A percentile compares a stretch with the other conserved stretches of the same genome.
Evolutionary conservation across 1,140 invertebrate species (phyloP).

Genomic region (Atta cephalotes): DNA sequence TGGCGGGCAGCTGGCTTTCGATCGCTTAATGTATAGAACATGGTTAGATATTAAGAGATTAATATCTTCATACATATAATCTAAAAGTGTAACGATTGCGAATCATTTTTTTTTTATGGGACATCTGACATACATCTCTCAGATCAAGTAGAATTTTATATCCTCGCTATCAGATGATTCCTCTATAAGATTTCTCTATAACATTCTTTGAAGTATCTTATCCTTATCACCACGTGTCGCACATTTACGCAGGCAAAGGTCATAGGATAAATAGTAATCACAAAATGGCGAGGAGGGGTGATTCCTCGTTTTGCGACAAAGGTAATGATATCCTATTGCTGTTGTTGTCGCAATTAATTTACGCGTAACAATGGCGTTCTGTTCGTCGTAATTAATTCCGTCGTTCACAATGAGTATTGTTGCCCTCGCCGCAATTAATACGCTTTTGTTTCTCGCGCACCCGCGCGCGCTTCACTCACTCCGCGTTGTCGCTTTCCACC

Average conservation of each 20-base stretch:
- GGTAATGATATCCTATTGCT: conserved; percentile 63
- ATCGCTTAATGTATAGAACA: background rate
- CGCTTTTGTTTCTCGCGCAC: conserved; percentile 60
- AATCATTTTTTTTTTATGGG: background rate
- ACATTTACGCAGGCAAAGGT: background rate
- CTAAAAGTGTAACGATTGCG: background rate
- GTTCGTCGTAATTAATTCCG: conserved; percentile 60
- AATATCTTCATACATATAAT: background rate
- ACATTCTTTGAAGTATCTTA: background rate
- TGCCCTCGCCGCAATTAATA: conserved; percentile 61
- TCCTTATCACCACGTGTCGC: background rate
- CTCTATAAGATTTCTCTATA: background rate
- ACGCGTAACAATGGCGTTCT: conserved; percentile 60
- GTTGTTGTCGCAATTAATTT: conserved; percentile 63
- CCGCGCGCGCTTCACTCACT: conserved; percentile 17
- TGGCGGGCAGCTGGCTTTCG: background rate
- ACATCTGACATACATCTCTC: background rate
- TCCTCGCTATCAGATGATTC: background rate
- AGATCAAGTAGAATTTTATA: too few relatives aligned
- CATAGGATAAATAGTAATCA: conserved; percentile 39
- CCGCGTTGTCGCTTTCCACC: background rate
- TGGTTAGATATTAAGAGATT: conserved; percentile 13
- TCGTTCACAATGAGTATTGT: conserved; percentile 63
- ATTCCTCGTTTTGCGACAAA: conserved; percentile 50
- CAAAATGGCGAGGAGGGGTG: background rate